A percentile compares a stretch with the other conserved stretches of the same genome.
phyloP scores from a whole-genome alignment of 1,140 invertebrate species.

The Leptopilina clavipes region DNA sequence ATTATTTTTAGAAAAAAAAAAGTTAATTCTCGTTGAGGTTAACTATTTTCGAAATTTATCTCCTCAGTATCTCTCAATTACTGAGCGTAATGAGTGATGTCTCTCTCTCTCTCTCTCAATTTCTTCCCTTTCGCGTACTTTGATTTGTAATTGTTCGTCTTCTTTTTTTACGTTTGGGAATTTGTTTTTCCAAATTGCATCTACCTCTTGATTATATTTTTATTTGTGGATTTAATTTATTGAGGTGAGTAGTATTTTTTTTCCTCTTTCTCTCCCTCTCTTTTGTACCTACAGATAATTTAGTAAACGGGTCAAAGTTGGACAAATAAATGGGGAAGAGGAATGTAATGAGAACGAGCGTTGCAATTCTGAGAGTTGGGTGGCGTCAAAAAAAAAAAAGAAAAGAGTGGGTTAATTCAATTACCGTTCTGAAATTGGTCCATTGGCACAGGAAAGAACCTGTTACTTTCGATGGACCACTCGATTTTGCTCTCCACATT shows the following conservation, averaged over 20 bases:
- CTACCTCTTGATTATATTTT: neutral
- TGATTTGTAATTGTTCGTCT: neutral
- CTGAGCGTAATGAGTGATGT: neutral
- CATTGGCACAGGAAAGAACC: constrained; percentile 6
- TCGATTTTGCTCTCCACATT: neutral
- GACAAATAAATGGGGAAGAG: neutral
- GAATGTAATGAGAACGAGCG: neutral
- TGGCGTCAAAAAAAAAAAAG: neutral
- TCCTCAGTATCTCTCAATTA: neutral
- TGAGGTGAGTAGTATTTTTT: neutral
- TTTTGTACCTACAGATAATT: neutral
- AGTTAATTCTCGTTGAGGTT: no score
- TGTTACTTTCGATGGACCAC: constrained; percentile 18
- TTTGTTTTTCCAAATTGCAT: neutral
- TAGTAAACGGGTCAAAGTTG: neutral
- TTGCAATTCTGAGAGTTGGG: constrained; percentile 14
- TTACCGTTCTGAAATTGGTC: constrained; percentile 15
- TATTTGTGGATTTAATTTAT: neutral
- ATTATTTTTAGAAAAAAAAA: no score
- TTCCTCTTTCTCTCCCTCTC: no score
- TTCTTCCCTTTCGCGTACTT: neutral
- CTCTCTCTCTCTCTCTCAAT: neutral
- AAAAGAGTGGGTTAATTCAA: neutral
- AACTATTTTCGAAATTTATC: neutral
- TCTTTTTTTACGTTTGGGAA: neutral